phyloP scores from a whole-genome alignment of 2,888 invertebrate species.

The Diarsia mendica region DNA sequence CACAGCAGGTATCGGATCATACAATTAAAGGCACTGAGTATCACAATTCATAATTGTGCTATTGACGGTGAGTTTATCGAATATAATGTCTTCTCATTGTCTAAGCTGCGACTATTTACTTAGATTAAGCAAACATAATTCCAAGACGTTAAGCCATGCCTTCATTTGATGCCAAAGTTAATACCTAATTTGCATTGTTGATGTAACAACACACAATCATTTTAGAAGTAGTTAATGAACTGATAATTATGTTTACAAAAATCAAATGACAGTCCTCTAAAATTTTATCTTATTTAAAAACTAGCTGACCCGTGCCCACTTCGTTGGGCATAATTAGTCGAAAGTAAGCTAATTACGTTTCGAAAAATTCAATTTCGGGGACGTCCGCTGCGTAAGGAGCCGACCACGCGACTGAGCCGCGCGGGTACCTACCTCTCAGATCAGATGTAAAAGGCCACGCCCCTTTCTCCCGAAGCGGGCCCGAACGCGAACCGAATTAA shows the following conservation, averaged over 20 bases:
- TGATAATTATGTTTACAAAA: background rate
- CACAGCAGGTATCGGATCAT: background rate
- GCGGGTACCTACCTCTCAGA: no score
- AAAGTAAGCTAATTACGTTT: no score
- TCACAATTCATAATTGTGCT: background rate
- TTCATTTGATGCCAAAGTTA: slow-evolving; percentile 15
- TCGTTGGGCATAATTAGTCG: no score
- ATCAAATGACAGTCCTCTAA: background rate
- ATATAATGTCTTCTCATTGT: background rate
- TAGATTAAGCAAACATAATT: slow-evolving; percentile 9
- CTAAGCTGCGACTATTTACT: slow-evolving; percentile 20
- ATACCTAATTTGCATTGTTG: slow-evolving; percentile 25
- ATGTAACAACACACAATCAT: slow-evolving; percentile 2
- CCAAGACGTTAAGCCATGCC: background rate
- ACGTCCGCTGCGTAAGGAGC: no score
- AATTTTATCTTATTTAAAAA: no score
- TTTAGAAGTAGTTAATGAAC: slow-evolving; percentile 10
- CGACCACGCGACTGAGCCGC: no score
- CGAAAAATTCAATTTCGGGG: no score
- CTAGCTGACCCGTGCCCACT: no score
- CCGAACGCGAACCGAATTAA: no score
- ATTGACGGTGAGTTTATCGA: background rate
- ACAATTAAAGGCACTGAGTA: background rate
- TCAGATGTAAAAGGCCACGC: no score
- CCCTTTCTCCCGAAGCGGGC: no score